Conservation (phyloP, 2,888 invertebrate species). For the Chloromyia formosa region DNA sequence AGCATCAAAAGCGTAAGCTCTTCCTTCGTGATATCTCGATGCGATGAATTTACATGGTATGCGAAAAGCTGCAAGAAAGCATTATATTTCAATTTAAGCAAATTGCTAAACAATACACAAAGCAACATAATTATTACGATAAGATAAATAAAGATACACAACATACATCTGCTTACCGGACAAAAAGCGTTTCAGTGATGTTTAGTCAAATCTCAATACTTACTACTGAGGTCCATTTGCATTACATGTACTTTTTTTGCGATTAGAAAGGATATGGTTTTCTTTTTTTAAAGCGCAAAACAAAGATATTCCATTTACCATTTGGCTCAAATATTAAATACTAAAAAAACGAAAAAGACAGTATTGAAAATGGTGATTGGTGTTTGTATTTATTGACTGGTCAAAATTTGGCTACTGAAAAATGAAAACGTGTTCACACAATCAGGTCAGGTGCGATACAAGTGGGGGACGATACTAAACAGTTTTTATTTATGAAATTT, state of each 20-base stretch:
- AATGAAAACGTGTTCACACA: not conserved
- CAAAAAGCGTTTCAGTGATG: slow-evolving; percentile 43
- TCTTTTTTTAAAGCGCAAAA: slow-evolving; percentile 40
- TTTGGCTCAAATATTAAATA: slow-evolving; percentile 9
- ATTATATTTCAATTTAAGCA: slow-evolving; percentile 24
- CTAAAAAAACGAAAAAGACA: not conserved
- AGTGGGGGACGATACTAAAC: no score
- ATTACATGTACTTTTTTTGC: slow-evolving; percentile 21
- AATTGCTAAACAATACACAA: slow-evolving; percentile 19
- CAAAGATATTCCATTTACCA: slow-evolving; percentile 44
- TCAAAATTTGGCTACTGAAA: slow-evolving; percentile 3
- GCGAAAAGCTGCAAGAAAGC: slow-evolving; percentile 40
- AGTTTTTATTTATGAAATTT: not conserved
- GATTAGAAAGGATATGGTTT: slow-evolving; percentile 5
- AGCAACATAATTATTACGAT: not conserved
- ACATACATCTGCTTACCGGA: slow-evolving; percentile 31
- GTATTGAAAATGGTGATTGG: not conserved
- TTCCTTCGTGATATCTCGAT: not conserved
- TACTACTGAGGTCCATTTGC: slow-evolving; percentile 47
- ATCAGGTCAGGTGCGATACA: slow-evolving; percentile 20
- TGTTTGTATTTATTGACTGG: not conserved
- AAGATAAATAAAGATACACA: slow-evolving; percentile 6
- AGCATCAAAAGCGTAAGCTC: slow-evolving; percentile 11
- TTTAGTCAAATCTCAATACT: slow-evolving; percentile 46
- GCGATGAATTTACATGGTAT: slow-evolving; percentile 1